Base-by-base conservation (phyloP, 2,797 vertebrate genomes). In the Macrochelys suwanniensis region DNA sequence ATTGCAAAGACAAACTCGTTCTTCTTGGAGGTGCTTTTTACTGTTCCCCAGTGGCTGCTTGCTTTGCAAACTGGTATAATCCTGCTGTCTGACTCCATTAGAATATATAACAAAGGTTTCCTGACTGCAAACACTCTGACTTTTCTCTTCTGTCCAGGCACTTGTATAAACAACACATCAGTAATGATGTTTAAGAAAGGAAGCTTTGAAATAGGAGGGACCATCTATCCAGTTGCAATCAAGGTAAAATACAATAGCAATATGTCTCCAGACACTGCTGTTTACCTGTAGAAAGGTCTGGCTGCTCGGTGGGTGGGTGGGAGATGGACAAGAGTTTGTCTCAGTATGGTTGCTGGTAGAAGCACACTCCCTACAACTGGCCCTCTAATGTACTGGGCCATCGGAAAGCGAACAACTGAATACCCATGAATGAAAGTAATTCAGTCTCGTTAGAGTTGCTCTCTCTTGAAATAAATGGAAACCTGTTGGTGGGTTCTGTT, bases 181-280 rank as follows among this genome's bases (percentile, higher is more conserved):
- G 99, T 99, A 92, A 99, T 99, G 99, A 99, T 99, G 99, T 99
- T 99, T 96, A 99, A 99, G 98, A 99, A 99, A 89, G 99, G 99
- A 92, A 99, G 99, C 97, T 99, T 99, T 98, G 99, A 99, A 97
- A 99, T 99, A 15, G 99, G 99, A 98, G 99, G 99, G 26, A 99
- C 98, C 0, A 99, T 99, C 85, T 98, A 99, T 94, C 99, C 99
- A 4, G 99, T 99, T 80, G 98, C 99, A 53, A 99, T 99, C 95
- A 99, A 99, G 99, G 99, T 99, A 96, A 97, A 89, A 93, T 28
- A 57, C 76, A 13, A 54, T n/a, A 61, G 12, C 54, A 74, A 9
- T 13, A 2, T 45, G 92, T 88, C 21, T 33, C 42, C 88, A 57
- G 47, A 81, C 0, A 0, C 13, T 56, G 78, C 49, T 82, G 25